Evolutionary conservation across 2,888 invertebrate species (phyloP).

Genomic region (Bruchidius siliquastri): DNA sequence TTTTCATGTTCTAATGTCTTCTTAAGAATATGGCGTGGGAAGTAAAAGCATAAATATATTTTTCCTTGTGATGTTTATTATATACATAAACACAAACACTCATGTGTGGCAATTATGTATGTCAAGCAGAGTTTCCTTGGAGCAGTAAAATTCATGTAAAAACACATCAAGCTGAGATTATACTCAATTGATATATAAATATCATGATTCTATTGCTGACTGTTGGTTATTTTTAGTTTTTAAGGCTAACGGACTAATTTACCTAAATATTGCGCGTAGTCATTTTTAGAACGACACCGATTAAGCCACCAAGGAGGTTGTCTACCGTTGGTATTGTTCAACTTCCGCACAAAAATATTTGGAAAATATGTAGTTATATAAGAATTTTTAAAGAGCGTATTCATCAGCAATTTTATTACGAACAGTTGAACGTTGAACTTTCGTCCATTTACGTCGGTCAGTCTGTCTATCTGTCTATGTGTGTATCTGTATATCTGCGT

Average conservation of each 20-base stretch:
- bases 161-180: slow-evolving; percentile 1
- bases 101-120: neutral
- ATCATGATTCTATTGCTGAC: slow-evolving; percentile 9
- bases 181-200: slow-evolving; percentile 13
- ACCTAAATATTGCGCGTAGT: neutral
- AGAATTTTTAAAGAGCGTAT: no score
- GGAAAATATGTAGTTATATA: no score
- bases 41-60: no score
- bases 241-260: slow-evolving; percentile 20
- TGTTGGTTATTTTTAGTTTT: slow-evolving; percentile 17
- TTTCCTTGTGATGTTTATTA: no score
- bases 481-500: no score
- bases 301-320: neutral
- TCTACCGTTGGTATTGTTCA: neutral
- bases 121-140: neutral
- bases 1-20: no score
- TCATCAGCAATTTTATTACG: no score
- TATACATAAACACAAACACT: no score
- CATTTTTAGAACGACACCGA: neutral
- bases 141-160: neutral
- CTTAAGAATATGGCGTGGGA: no score
- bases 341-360: neutral
- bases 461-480: no score
- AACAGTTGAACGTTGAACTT: no score
- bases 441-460: no score